Evolutionary conservation across 2,797 vertebrate genomes (phyloP).

Genomic region (Leptodactylus fallax): DNA sequence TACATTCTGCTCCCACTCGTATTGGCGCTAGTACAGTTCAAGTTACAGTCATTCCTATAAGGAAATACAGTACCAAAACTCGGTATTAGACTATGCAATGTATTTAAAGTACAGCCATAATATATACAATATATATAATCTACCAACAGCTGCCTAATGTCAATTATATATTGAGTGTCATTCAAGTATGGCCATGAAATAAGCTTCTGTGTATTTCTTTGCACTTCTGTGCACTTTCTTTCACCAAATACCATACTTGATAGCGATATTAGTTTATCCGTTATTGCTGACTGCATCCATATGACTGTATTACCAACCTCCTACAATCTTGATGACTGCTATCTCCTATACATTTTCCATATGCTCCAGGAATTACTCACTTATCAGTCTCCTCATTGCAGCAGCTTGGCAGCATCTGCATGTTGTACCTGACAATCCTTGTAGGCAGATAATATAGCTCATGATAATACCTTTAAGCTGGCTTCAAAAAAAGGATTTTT

Average conservation of each 20-base stretch:
- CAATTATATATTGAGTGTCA: no score
- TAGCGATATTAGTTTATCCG: not conserved
- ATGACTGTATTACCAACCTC: not conserved
- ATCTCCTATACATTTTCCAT: constrained; percentile 1
- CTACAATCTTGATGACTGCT: constrained; percentile 8
- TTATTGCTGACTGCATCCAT: not conserved
- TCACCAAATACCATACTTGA: not conserved
- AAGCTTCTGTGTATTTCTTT: not conserved
- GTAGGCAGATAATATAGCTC: constrained; percentile 4
- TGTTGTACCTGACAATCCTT: not conserved
- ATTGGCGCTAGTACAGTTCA: no score
- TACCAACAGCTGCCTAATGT: no score
- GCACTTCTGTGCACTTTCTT: not conserved
- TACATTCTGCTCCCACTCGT: no score
- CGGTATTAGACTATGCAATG: no score
- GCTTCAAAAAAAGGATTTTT: not conserved
- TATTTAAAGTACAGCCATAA: no score
- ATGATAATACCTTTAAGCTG: not conserved
- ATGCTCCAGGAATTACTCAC: not conserved
- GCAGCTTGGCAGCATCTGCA: not conserved
- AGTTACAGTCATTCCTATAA: no score
- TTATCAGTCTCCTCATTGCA: not conserved
- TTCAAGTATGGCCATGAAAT: not conserved
- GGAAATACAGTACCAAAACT: no score
- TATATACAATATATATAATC: no score